These are phyloP conservation scores for Alviniconcha marisindica DNA, from an alignment of 1,140 invertebrate genomes.

Conservation along the genomic window DNA sequence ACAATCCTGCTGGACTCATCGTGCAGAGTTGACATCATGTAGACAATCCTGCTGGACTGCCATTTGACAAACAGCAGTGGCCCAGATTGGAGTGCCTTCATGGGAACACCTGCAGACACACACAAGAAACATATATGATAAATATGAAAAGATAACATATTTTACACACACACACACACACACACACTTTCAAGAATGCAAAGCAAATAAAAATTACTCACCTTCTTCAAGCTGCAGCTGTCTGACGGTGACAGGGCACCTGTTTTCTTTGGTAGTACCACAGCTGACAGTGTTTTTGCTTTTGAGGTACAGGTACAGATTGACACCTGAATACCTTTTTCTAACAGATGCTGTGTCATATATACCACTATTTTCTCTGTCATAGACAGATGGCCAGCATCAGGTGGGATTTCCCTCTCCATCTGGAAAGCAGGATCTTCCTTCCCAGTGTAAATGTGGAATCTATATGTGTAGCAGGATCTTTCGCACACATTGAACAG, in stretches of 20 bases:
- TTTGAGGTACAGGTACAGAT: background rate
- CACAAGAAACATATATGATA: too few relatives aligned
- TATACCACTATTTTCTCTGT: background rate
- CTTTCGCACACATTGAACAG: background rate
- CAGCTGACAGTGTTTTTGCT: background rate
- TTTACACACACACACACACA: too few relatives aligned
- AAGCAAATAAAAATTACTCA: too few relatives aligned
- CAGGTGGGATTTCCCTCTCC: background rate
- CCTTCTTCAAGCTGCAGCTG: background rate
- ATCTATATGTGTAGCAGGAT: background rate
- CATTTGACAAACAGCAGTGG: conserved; percentile 30
- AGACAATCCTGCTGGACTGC: conserved; percentile 31
- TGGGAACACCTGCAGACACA: too few relatives aligned
- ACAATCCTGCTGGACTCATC: conserved; percentile 2
- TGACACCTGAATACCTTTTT: background rate
- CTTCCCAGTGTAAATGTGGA: conserved; percentile 18
- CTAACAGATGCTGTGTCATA: background rate
- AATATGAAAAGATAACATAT: too few relatives aligned
- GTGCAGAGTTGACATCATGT: conserved; percentile 29
- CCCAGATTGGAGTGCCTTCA: background rate
- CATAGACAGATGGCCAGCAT: background rate
- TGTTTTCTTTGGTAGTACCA: background rate
- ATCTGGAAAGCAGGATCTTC: conserved; percentile 20
- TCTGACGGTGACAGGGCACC: background rate
- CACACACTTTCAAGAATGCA: too few relatives aligned